Evolutionary conservation across 2,113 vertebrate species (phyloP), one percentile per base, ranked within the genome.

Genomic region (Rhea pennata): DNA sequence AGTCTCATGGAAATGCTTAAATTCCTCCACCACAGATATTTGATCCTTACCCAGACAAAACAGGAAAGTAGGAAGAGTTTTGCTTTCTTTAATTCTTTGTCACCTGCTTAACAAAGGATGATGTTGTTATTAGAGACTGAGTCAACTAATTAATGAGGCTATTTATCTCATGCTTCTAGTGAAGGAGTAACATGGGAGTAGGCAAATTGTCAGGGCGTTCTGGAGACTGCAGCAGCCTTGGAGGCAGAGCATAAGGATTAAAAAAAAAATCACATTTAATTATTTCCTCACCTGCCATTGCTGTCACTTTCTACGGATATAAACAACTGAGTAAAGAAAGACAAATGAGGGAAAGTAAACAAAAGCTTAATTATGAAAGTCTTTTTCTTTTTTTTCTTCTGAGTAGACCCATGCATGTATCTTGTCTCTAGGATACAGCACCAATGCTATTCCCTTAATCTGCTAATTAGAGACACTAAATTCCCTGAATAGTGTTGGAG

Each of bases 391-490:
- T 44, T 50, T 73, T 40, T 59, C 90, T 92, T 95, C 75, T 86
- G 67, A 26, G 91, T 69, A 78, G 75, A 84, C 71, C 74, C 69
- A 78, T 93, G 82, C 51, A 73, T 59, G 70, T 67, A 66, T 95
- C 86, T 86, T n/a, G 75, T 94, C 95, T 92, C 91, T 90, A 65
- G 87, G 87, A 92, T 83, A 92, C 92, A 77, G 29, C 95, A 97
- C 86, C 94, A 73, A 74, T 95, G 87, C 46, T 61, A 72, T 94
- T 96, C 95, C 82, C 82, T 92, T 95, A 84, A 79, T 90, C 88
- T 95, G 70, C 93, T 98, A 97, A 98, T 98, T 98, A 97, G 96
- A 95, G 93, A 95, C 84, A 90, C 87, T 82, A 39, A 67, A 95
- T 95, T 92, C 93, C 96, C 80, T 39, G 75, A 92, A 89, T n/a